Evolutionary conservation across 2,888 invertebrate genomes (phyloP).

Genomic region (Cephonodes hylas): DNA sequence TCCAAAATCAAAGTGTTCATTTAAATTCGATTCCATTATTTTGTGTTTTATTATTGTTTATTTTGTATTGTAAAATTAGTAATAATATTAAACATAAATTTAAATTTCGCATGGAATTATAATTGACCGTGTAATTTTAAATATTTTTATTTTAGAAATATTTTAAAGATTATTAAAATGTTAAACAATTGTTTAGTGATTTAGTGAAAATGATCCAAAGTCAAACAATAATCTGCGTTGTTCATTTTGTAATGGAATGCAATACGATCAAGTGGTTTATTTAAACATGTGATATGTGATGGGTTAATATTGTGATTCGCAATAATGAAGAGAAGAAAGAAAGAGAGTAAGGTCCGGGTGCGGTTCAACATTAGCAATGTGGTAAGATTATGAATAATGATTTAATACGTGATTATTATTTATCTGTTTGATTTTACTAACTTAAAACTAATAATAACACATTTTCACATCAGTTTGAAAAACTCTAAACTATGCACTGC

Average conservation of each 20-base stretch:
- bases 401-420: not conserved
- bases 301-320: constrained; percentile 5
- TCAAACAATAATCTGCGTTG: not conserved
- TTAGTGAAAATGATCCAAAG: not conserved
- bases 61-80: not conserved
- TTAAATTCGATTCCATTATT: not conserved
- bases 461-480: too few species aligned
- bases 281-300: constrained; percentile 4
- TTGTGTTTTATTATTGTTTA: not conserved
- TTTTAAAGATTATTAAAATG: not conserved
- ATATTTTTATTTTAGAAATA: not conserved
- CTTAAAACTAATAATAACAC: too few species aligned
- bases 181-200: not conserved
- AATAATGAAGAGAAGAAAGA: constrained; percentile 66
- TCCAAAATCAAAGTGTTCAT: not conserved
- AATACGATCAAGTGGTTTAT: not conserved
- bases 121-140: not conserved
- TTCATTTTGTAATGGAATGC: not conserved
- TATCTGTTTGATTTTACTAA: not conserved
- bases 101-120: not conserved
- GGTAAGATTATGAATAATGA: constrained; percentile 43
- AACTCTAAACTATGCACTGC: too few species aligned
- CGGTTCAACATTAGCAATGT: constrained; percentile 59
- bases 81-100: not conserved
- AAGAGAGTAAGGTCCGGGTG: constrained; percentile 55